phyloP scores from a whole-genome alignment of 2,888 invertebrate genomes.

The Spodoptera picta region DNA sequence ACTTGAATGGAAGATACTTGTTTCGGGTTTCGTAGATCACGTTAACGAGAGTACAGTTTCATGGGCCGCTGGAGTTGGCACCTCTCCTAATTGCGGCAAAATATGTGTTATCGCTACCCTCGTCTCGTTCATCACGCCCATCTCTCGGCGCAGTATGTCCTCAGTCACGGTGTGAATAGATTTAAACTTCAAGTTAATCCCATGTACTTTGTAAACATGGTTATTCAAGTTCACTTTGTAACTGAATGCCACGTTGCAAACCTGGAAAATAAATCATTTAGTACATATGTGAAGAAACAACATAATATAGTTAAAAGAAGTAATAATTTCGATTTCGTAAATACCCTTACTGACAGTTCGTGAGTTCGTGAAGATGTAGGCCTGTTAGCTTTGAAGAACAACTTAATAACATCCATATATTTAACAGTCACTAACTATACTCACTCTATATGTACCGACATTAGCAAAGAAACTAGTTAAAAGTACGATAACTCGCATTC shows the following conservation, averaged over 20 bases:
- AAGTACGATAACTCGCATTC: not conserved
- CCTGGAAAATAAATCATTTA: slow-evolving; percentile 64
- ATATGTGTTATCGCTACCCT: slow-evolving; percentile 77
- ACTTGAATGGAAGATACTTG: slow-evolving; percentile 7
- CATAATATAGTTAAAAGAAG: no score
- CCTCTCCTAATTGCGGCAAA: slow-evolving; percentile 74
- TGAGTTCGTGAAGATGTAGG: no score
- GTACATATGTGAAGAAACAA: not conserved
- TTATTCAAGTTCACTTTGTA: slow-evolving; percentile 87
- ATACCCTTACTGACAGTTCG: no score
- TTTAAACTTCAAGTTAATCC: slow-evolving; percentile 85
- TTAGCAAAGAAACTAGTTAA: not conserved
- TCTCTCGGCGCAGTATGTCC: slow-evolving; percentile 78
- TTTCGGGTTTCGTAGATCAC: slow-evolving; percentile 21
- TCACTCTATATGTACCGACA: no score
- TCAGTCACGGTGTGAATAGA: slow-evolving; percentile 85
- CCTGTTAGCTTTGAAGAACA: no score
- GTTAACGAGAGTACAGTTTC: slow-evolving; percentile 69
- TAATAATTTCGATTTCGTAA: no score
- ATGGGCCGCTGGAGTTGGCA: slow-evolving; percentile 77
- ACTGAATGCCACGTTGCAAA: slow-evolving; percentile 86
- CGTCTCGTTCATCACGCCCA: slow-evolving; percentile 76
- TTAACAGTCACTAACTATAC: no score
- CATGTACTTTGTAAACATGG: slow-evolving; percentile 84
- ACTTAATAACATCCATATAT: no score